Conservation (phyloP, 2,113 vertebrate species). For the Cynopterus brachyotis region DNA sequence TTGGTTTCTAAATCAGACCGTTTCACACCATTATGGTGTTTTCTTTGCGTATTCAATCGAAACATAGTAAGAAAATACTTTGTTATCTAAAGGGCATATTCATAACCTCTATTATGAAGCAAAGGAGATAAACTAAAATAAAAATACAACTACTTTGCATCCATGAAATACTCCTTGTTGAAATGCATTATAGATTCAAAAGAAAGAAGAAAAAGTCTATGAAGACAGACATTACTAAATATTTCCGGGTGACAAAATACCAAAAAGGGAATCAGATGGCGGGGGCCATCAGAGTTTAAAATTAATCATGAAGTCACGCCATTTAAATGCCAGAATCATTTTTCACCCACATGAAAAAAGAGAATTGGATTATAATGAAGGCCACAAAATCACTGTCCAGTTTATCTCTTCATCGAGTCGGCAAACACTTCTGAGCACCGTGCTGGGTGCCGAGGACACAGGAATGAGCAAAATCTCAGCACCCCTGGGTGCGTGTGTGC, state of each 20-base stretch:
- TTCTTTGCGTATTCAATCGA: conserved; percentile 48
- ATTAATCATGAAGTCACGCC: conserved; percentile 46
- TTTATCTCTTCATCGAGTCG: not conserved
- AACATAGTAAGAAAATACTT: conserved; percentile 57
- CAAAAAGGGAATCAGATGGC: conserved; percentile 8
- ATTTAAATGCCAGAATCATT: conserved; percentile 61
- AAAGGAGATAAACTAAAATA: conserved; percentile 58
- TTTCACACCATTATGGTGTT: conserved; percentile 64
- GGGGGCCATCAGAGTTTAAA: not conserved
- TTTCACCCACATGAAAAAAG: conserved; percentile 52
- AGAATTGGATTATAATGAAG: conserved; percentile 39
- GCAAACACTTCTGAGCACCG: not conserved
- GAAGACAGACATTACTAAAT: conserved; percentile 12
- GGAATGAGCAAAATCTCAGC: not conserved
- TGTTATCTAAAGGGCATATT: conserved; percentile 48
- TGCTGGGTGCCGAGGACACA: not conserved
- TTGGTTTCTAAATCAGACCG: conserved; percentile 69
- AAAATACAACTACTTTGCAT: conserved; percentile 48
- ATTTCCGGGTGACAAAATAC: conserved; percentile 28
- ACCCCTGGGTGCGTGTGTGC: accelerated
- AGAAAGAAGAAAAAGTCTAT: not conserved
- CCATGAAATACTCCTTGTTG: not conserved
- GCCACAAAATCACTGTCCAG: not conserved
- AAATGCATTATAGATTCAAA: conserved; percentile 3
- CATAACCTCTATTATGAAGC: conserved; percentile 36